These are phyloP conservation scores for Hyperoplus immaculatus DNA, from an alignment of 2,797 vertebrate genomes.

Conservation along the genomic window DNA sequence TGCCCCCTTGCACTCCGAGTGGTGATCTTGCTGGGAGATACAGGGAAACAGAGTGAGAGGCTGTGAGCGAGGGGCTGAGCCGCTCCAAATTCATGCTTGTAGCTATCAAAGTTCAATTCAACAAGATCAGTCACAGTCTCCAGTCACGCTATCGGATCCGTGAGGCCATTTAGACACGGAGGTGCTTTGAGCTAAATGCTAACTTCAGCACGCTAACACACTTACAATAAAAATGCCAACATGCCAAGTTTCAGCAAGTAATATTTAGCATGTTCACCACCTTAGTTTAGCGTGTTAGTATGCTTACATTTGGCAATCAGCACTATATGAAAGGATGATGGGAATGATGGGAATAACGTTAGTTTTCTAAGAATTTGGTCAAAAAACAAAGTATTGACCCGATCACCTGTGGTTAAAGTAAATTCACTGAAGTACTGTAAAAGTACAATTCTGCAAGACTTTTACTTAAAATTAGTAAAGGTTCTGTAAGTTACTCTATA, in stretches of 20 bases:
- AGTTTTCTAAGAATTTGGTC: background rate
- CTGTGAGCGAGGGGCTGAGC: background rate
- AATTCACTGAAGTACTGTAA: no score
- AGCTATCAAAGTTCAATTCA: conserved; percentile 24
- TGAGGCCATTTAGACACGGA: background rate
- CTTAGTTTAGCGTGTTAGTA: background rate
- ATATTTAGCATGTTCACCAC: background rate
- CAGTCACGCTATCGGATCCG: background rate
- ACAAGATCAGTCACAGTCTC: conserved; percentile 7
- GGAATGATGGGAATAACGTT: background rate
- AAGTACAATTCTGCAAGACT: no score
- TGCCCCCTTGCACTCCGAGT: conserved; percentile 15
- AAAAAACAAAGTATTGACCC: background rate
- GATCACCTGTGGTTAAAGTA: background rate
- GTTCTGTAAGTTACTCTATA: no score
- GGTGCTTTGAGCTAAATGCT: conserved; percentile 16
- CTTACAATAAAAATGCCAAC: background rate
- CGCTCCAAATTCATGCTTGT: conserved; percentile 12
- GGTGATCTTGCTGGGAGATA: conserved; percentile 36
- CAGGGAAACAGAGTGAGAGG: conserved; percentile 27
- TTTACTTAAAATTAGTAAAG: no score
- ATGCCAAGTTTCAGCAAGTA: background rate
- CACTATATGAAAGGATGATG: background rate
- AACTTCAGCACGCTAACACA: background rate
- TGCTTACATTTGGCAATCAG: background rate